Conservation (phyloP, 2,888 invertebrate genomes). For the Cosmorhoe ocellata region DNA sequence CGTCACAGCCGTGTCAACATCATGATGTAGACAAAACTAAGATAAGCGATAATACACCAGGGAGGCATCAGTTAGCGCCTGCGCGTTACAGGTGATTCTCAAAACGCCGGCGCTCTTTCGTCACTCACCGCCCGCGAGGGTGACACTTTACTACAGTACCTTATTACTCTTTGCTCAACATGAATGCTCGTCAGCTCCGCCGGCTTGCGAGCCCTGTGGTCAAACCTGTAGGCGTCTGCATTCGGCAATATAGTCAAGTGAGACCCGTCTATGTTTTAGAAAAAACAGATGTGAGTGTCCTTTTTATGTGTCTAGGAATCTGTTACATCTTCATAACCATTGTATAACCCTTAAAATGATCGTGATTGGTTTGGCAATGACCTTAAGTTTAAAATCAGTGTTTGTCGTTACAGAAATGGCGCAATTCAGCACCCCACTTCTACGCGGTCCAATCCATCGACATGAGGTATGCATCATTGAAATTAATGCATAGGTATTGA, state of each 20-base stretch:
- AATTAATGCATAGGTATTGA: conserved; percentile 50
- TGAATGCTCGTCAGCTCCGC: conserved; percentile 70
- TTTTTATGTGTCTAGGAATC: conserved; percentile 30
- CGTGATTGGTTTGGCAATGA: conserved; percentile 9
- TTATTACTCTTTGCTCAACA: conserved; percentile 39
- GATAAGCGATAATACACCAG: conserved; percentile 55
- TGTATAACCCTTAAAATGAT: conserved; percentile 2
- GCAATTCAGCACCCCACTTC: conserved; percentile 73
- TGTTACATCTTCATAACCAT: neutral
- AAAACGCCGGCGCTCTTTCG: conserved; percentile 50
- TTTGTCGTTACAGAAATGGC: conserved; percentile 73
- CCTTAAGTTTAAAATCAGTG: conserved; percentile 14
- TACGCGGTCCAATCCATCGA: conserved; percentile 73
- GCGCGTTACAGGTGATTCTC: conserved; percentile 56
- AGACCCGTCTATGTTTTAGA: conserved; percentile 74
- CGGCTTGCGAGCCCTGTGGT: conserved; percentile 55
- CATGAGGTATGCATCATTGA: conserved; percentile 61
- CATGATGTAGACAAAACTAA: conserved; percentile 51
- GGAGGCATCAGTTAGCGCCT: conserved; percentile 66
- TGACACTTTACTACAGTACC: conserved; percentile 10
- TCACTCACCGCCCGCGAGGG: conserved; percentile 33
- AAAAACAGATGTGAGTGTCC: conserved; percentile 70
- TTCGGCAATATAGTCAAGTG: conserved; percentile 72
- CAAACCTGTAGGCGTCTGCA: conserved; percentile 53
- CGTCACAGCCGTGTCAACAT: conserved; percentile 62